A percentile compares a stretch with the other conserved stretches of the same genome.
These are phyloP conservation scores for Gymnopithys bicolor DNA, from an alignment of 2,797 vertebrate genomes.

Conservation along the genomic window DNA sequence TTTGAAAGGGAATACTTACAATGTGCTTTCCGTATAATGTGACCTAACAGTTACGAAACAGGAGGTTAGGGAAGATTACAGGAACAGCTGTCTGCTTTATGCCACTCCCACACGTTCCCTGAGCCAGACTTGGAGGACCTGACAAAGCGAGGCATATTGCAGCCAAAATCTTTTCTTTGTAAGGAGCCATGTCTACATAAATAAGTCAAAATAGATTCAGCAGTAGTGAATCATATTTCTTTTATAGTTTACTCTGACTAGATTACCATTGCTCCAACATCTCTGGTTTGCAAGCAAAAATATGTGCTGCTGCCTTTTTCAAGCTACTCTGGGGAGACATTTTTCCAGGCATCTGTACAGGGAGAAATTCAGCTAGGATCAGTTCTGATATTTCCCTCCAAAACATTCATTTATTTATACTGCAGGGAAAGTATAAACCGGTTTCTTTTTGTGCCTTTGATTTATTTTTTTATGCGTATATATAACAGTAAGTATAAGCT, in stretches of 20 bases:
- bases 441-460: not conserved
- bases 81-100: slow-evolving; percentile 43
- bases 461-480: not conserved
- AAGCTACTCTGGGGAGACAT: not conserved
- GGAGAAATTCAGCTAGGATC: not conserved
- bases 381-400: not conserved
- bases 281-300: not conserved
- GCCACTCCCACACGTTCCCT: not conserved
- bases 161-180: not conserved
- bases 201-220: not conserved
- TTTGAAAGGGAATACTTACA: slow-evolving; percentile 54
- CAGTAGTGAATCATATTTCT: not conserved
- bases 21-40: slow-evolving; percentile 8
- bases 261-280: not conserved
- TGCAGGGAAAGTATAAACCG: not conserved
- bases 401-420: not conserved
- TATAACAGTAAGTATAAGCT: not conserved
- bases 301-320: not conserved
- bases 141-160: not conserved
- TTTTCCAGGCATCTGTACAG: not conserved
- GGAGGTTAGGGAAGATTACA: slow-evolving; percentile 30
- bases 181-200: not conserved
- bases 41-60: slow-evolving; percentile 33
- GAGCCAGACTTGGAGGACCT: not conserved
- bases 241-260: not conserved